phyloP scores from a whole-genome alignment of 2,888 invertebrate genomes.

The Stictocephala bisonia region DNA sequence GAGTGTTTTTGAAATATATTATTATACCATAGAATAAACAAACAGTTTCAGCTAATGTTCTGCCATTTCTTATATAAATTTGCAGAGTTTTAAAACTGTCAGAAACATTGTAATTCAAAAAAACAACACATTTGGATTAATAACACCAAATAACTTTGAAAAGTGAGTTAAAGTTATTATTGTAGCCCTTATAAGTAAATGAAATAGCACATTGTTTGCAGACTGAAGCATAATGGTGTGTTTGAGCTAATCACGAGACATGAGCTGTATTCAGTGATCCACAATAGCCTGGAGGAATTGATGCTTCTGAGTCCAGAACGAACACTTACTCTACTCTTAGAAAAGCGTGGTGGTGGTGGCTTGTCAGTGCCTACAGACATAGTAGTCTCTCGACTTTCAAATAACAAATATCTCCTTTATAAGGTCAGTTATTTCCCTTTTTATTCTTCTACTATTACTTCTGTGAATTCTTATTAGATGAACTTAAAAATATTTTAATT shows the following conservation, averaged over 20 bases:
- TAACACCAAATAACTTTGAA: no score
- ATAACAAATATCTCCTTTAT: conserved; percentile 80
- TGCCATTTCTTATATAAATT: no score
- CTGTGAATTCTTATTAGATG: neutral
- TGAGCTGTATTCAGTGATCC: conserved; percentile 83
- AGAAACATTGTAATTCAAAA: no score
- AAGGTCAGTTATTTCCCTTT: conserved; percentile 67
- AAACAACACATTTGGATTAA: no score
- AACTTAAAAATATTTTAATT: no score
- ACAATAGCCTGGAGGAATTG: conserved; percentile 87
- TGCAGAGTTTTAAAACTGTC: no score
- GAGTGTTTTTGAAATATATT: no score
- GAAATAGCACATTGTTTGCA: no score
- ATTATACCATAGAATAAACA: no score
- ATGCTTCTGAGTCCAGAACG: conserved; percentile 88
- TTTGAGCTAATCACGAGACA: conserved; percentile 88
- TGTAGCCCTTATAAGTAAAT: no score
- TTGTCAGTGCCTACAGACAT: conserved; percentile 77
- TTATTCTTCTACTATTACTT: conserved; percentile 1
- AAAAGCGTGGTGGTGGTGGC: conserved; percentile 69
- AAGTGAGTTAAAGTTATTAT: no score
- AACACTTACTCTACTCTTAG: conserved; percentile 84
- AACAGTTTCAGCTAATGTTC: no score
- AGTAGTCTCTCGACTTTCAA: conserved; percentile 83
- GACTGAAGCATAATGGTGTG: conserved; percentile 88